Evolutionary conservation across 1,140 invertebrate genomes (phyloP), one percentile per base, ranked within the genome.

Genomic region (Aphelinus certus): DNA sequence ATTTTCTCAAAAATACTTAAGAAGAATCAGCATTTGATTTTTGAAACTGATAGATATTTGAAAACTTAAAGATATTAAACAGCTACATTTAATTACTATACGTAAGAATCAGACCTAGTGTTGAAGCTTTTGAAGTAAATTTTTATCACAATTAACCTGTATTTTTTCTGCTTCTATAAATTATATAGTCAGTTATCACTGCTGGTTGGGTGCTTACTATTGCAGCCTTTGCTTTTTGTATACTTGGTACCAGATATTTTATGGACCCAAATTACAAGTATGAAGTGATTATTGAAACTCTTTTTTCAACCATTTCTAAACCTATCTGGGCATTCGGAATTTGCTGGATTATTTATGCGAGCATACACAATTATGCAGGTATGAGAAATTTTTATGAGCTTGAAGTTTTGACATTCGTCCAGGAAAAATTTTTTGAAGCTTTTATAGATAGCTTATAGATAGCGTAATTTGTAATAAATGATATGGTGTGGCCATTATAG

Each of bases 291-390:
- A 74, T 76, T 62, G 81, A 80, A 56, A 77, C 80, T 4, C 67
- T 88, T 7, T 89, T 88, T 76, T 81, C 82, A 47, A 76, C 82
- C 10, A 71, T 85, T 1, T 81, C 83, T 60, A 79, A 84, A 65
- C 81, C 85, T 1, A 48, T 83, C 26, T 90, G 88, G 87, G 81
- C 83, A 3, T 60, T 82, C 10, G 84, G 80, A 58, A 79, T 90
- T 45, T 84, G 83, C 6, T 90, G 88, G 88, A 79, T 90, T 51
- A 86, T 89, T 66, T 89, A 86, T 79, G 85, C 86, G 1, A 89
- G 88, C 74, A 79, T 83, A 67, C 82, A 83, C 64, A 82, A 81
- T 7, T 76, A 71, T 61, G 77, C 71, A 62, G 78, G 79, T 76
- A 73, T 48, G 51, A 42, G 3, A 4, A 53, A 53, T 26, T 26